phyloP scores from a whole-genome alignment of 1,140 invertebrate species.

The Drosophila sp. region DNA sequence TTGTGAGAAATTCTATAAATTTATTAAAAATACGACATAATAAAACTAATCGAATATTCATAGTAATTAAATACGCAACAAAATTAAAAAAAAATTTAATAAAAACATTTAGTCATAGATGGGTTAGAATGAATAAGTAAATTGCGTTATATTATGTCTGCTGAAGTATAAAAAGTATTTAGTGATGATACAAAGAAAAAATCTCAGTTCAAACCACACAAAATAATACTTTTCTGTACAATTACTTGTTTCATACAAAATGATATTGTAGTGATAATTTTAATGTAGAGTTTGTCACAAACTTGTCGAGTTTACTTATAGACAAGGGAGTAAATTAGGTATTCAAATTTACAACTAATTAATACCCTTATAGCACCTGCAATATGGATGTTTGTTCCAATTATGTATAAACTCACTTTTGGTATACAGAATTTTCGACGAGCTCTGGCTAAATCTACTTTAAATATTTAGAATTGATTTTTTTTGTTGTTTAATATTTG shows the following conservation, averaged over 20 bases:
- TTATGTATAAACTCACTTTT: background rate
- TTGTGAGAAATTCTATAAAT: background rate
- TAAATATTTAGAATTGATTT: background rate
- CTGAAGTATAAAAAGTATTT: conserved; percentile 22
- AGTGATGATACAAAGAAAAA: background rate
- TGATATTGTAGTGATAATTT: background rate
- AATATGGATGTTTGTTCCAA: too few species aligned
- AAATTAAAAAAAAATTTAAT: background rate
- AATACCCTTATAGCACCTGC: too few species aligned
- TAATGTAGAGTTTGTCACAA: background rate
- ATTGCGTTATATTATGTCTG: background rate
- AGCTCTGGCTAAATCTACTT: background rate
- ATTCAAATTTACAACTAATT: background rate
- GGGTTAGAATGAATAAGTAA: background rate
- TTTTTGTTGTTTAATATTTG: conserved; percentile 18
- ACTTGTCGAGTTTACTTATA: too few species aligned
- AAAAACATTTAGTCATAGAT: background rate
- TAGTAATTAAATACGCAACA: background rate
- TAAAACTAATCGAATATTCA: background rate
- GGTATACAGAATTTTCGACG: background rate
- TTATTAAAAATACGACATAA: background rate
- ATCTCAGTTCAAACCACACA: background rate
- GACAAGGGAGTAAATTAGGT: background rate
- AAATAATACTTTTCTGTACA: background rate
- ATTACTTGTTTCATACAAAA: background rate